Evolutionary conservation across 1,140 invertebrate species (phyloP), one percentile per base, ranked within the genome.

Genomic region (Coenobita brevimanus): DNA sequence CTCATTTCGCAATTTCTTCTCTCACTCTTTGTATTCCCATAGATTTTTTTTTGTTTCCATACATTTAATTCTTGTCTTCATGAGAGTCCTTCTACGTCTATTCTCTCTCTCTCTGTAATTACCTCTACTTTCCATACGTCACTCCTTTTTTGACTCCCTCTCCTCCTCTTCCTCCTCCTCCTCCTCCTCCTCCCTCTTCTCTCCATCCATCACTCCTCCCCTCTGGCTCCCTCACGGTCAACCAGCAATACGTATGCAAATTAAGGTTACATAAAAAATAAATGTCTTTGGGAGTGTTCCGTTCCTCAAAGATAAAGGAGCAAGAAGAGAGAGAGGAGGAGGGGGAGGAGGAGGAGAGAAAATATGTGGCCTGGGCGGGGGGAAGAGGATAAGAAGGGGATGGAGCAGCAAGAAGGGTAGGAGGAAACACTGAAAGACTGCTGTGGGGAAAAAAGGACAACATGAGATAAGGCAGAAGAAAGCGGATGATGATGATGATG

Each of bases 281-380:
- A 57, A n/a, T 57, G n/a, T 57, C n/a, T 57, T 57, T 57, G 54
- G 54, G 54, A 57, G 54, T n/a, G n/a, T n/a, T n/a, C n/a, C n/a
- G n/a, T n/a, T n/a, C n/a, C n/a, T n/a, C n/a, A n/a, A n/a, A n/a
- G n/a, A n/a, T n/a, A n/a, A n/a, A n/a, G n/a, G n/a, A n/a, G n/a
- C n/a, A n/a, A n/a, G n/a, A n/a, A n/a, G n/a, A n/a, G n/a, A n/a
- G n/a, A n/a, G n/a, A n/a, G n/a, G n/a, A 57, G 54, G 54, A 57
- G n/a, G n/a, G 54, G 54, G n/a, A 57, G 54, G 54, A n/a, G n/a
- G n/a, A n/a, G 54, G 54, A 57, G n/a, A n/a, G n/a, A 57, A 57
- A 57, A 57, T 10, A n/a, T 13, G 13, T 10, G 54, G 54, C 13
- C 13, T 10, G 54, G 54, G n/a, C 13, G 54, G 54, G 54, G n/a